Base-by-base conservation (phyloP, 1,140 invertebrate species). In the Venturia canescens region DNA sequence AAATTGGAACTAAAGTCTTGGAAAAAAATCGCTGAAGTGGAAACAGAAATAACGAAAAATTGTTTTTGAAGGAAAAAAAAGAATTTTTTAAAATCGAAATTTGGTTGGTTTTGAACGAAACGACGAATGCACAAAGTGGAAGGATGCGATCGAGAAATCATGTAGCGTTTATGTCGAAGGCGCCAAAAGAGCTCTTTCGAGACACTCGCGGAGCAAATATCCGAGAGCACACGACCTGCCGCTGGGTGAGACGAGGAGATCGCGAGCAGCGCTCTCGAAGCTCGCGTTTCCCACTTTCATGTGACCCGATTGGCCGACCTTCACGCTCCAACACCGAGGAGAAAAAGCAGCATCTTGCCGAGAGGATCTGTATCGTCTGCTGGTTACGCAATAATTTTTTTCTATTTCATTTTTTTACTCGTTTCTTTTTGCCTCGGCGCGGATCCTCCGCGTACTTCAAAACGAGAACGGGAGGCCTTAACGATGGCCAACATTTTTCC, bases 231-330 rank as follows among this genome's bases (percentile, higher is more conserved):
- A 53, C 50, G 50, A 53, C 50, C 50, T 53, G n/a, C n/a, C n/a
- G n/a, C n/a, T n/a, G 50, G 16, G 50, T 53, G 50, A 53, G 50
- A 53, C 7, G 50, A 53, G 50, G 0, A 53, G n/a, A 53, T 53
- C 50, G n/a, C 18, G 48, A 4, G n/a, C 50, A n/a, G 50, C 18
- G 50, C 16, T 16, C 16, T n/a, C 50, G 4, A 53, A 53, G 50
- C 50, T 53, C 60, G n/a, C 60, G 60, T 63, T 63, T 63, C 60
- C 60, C 78, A 84, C 86, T 87, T 87, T 87, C 84, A 86, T 86
- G 80, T 81, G 84, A 86, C 84, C 86, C 84, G 83, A 85, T 87
- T 86, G 83, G 50, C n/a, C 84, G 87, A 87, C 87, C 86, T 87
- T 87, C 86, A 87, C 57, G 34, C 31, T 60, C 83, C 76, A 26